phyloP scores from a whole-genome alignment of 2,113 vertebrate species.

The Corythaeola cristata region DNA sequence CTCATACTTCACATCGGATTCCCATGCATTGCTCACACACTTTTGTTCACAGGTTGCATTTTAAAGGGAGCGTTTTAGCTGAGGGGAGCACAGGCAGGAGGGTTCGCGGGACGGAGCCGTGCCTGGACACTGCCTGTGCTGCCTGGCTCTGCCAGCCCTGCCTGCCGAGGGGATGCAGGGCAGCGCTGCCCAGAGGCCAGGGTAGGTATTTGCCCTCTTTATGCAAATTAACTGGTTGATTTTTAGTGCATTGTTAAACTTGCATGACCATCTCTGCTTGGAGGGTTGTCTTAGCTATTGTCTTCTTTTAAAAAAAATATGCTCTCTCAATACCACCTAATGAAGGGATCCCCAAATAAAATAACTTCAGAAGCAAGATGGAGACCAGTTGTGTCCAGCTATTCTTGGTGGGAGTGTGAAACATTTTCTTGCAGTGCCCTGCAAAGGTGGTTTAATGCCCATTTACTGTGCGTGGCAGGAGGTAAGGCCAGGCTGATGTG shows the following conservation, averaged over 20 bases:
- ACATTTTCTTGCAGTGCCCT: neutral
- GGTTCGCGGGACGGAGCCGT: rapidly evolving
- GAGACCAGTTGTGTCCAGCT: neutral
- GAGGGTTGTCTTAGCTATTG: neutral
- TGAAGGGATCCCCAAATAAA: neutral
- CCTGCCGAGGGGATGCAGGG: neutral
- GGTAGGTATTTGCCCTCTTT: neutral
- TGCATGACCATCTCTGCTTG: neutral
- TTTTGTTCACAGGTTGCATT: neutral
- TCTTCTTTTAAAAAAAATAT: neutral
- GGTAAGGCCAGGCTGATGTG: neutral
- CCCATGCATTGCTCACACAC: neutral
- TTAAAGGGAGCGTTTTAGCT: neutral
- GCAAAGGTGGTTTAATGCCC: neutral
- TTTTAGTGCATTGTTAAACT: neutral
- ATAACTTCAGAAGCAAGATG: neutral
- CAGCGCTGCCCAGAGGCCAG: neutral
- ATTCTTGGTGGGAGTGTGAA: neutral
- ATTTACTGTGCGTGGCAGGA: neutral
- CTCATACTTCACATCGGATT: neutral
- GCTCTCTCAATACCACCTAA: rapidly evolving
- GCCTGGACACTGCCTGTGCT: neutral
- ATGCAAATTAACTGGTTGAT: neutral
- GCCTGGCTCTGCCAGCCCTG: neutral
- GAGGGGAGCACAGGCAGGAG: neutral